Conservation (phyloP, 2,888 invertebrate species). For the Dynastes tityus region DNA sequence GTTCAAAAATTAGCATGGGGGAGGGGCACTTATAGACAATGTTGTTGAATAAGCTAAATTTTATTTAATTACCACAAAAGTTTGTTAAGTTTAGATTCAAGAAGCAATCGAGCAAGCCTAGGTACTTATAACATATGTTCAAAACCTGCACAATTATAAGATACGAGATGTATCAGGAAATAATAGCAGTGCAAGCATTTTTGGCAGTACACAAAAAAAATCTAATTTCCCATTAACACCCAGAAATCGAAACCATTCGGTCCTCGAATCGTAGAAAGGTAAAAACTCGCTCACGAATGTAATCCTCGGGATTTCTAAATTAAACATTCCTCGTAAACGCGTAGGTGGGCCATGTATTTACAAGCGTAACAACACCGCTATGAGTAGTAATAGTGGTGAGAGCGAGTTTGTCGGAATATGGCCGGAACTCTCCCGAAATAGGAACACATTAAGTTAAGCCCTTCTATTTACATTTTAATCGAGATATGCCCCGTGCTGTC, state of each 20-base stretch:
- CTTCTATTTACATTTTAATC: slow-evolving; percentile 45
- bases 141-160: too few relatives aligned
- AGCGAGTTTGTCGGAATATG: background rate
- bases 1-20: too few relatives aligned
- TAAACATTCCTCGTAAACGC: background rate
- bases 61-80: too few relatives aligned
- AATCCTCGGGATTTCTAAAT: background rate
- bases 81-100: too few relatives aligned
- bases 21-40: too few relatives aligned
- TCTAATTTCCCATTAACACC: background rate
- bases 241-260: background rate
- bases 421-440: slow-evolving; percentile 18
- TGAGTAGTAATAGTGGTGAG: slow-evolving; percentile 1
- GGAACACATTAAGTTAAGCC: slow-evolving; percentile 23
- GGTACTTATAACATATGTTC: too few relatives aligned
- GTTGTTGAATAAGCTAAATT: too few relatives aligned
- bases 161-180: too few relatives aligned
- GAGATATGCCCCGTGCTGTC: slow-evolving; percentile 7
- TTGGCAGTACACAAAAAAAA: background rate
- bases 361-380: background rate
- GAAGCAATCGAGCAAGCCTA: too few relatives aligned
- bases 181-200: background rate
- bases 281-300: background rate
- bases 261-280: background rate
- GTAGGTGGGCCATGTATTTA: background rate